Evolutionary conservation across 2,797 vertebrate genomes (phyloP).

Genomic region (Selene dorsalis): DNA sequence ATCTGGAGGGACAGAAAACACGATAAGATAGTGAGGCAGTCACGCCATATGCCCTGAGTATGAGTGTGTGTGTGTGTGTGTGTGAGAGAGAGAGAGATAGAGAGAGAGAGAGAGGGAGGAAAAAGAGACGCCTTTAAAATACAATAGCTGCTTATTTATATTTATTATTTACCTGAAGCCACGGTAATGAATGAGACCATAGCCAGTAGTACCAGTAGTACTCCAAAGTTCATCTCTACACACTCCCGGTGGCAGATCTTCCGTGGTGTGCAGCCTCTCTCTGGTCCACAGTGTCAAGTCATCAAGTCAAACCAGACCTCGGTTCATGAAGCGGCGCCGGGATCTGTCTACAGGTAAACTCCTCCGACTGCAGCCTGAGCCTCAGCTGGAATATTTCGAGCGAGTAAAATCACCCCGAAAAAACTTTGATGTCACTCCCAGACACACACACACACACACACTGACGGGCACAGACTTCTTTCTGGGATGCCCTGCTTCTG

Average conservation of each 20-base stretch:
- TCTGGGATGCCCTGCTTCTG: conserved; percentile 32
- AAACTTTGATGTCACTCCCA: conserved; percentile 75
- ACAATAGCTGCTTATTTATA: not conserved
- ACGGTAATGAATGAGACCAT: conserved; percentile 61
- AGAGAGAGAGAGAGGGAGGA: not conserved
- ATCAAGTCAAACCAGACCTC: conserved; percentile 23
- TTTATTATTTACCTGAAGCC: conserved; percentile 70
- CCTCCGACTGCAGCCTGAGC: conserved; percentile 10
- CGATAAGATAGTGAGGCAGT: conserved; percentile 34
- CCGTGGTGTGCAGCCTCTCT: conserved; percentile 39
- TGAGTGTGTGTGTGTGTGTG: not conserved
- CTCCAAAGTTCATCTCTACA: conserved; percentile 78
- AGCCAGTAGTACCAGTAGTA: conserved; percentile 73
- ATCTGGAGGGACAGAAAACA: conserved; percentile 47
- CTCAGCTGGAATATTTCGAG: conserved; percentile 62
- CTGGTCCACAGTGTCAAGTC: conserved; percentile 20
- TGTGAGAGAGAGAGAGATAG: not conserved
- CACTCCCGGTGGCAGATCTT: conserved; percentile 47
- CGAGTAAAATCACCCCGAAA: conserved; percentile 49
- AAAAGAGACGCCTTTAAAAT: not conserved
- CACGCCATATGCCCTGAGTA: conserved; percentile 42
- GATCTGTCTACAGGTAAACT: not conserved
- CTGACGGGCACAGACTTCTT: conserved; percentile 39
- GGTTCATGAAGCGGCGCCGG: not conserved
- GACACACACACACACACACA: conserved; percentile 32